Evolutionary conservation across 2,797 vertebrate genomes (phyloP).

Genomic region (Hippocampus kuda): DNA sequence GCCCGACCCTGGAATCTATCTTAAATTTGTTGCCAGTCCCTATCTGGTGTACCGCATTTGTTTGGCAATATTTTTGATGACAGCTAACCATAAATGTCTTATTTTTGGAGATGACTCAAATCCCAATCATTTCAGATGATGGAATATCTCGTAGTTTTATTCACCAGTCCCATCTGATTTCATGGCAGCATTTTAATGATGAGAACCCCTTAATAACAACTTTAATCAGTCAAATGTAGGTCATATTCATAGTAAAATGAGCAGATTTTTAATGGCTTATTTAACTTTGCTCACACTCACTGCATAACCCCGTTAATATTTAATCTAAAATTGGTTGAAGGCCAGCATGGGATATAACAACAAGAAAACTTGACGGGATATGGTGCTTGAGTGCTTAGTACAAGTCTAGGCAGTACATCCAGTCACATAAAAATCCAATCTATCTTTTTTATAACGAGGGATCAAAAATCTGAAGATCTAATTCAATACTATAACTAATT

Average conservation of each 20-base stretch:
- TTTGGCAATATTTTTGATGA: constrained; percentile 24
- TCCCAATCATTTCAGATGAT: constrained; percentile 31
- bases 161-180: constrained; percentile 45
- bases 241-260: constrained; percentile 26
- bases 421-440: no score
- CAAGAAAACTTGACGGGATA: no score
- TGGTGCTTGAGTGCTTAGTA: not conserved
- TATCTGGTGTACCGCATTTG: no score
- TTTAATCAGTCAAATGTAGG: constrained; percentile 48
- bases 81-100: constrained; percentile 28
- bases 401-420: not conserved
- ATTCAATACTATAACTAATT: no score
- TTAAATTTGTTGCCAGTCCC: no score
- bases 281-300: constrained; percentile 24
- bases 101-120: constrained; percentile 5
- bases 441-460: no score
- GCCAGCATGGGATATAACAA: constrained; percentile 8
- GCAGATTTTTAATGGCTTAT: constrained; percentile 32
- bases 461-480: no score
- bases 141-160: constrained; percentile 11
- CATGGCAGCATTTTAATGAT: constrained; percentile 45
- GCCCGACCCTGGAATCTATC: no score
- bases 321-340: constrained; percentile 9
- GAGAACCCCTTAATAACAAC: constrained; percentile 36
- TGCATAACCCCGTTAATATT: constrained; percentile 20